phyloP scores from a whole-genome alignment of 2,113 vertebrate genomes.

The cat (Felis catus) region DNA sequence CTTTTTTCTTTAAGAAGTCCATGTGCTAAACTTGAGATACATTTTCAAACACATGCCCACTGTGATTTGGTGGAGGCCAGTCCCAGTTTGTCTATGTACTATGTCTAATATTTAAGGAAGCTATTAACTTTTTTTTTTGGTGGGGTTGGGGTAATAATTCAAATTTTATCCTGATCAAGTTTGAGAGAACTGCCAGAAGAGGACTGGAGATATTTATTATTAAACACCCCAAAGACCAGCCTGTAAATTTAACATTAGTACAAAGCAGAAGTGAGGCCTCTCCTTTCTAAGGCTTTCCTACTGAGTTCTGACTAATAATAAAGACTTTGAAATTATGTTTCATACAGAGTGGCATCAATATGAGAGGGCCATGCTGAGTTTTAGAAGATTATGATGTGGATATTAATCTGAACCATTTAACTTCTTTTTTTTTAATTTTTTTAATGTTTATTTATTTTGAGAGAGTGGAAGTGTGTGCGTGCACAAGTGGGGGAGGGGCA shows the following conservation, averaged over 20 bases:
- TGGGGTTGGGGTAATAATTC: background rate
- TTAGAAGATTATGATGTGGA: background rate
- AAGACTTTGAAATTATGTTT: slow-evolving; percentile 29
- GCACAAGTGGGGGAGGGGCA: too few relatives aligned
- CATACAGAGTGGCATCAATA: background rate
- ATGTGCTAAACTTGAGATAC: background rate
- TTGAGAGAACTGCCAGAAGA: background rate
- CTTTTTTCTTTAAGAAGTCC: background rate
- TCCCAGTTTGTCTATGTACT: background rate
- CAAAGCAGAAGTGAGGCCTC: background rate
- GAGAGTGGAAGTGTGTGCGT: too few relatives aligned
- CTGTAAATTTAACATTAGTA: background rate
- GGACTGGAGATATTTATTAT: background rate
- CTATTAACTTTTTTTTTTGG: background rate
- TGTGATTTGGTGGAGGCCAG: background rate
- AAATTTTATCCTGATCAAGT: background rate
- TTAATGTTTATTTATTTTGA: too few relatives aligned
- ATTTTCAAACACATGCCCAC: background rate
- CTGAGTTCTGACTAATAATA: slow-evolving; percentile 31
- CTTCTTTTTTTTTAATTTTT: too few relatives aligned
- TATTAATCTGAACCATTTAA: slow-evolving; percentile 4
- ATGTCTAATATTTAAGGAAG: background rate
- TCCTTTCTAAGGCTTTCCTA: background rate
- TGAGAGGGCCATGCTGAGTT: background rate
- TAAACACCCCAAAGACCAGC: background rate